These are phyloP conservation scores for Melitaea cinxia DNA, from an alignment of 1,140 invertebrate species.

Conservation along the genomic window DNA sequence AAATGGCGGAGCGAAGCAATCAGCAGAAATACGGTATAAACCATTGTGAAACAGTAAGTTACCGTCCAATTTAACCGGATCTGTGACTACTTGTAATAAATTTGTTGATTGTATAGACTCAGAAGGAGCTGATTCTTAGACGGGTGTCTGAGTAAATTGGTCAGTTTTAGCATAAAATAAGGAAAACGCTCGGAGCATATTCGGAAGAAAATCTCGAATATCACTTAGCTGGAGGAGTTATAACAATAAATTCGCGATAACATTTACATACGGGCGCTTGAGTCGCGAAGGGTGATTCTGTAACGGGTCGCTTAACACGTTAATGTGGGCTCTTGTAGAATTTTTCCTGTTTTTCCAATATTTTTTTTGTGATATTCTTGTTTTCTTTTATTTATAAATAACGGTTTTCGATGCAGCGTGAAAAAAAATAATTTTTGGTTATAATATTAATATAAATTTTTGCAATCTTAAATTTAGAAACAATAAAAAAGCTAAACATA, in stretches of 20 bases:
- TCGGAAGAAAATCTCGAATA: conserved; percentile 72
- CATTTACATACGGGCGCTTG: conserved; percentile 72
- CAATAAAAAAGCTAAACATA: no score
- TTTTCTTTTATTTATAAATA: neutral
- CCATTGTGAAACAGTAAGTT: conserved; percentile 28
- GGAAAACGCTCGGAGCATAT: conserved; percentile 65
- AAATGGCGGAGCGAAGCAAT: conserved; percentile 34
- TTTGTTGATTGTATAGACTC: conserved; percentile 18
- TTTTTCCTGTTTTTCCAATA: conserved; percentile 61
- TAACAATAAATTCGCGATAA: conserved; percentile 77
- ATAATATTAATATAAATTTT: no score
- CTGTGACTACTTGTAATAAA: conserved; percentile 26
- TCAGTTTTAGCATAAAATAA: conserved; percentile 51
- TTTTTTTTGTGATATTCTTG: conserved; percentile 7
- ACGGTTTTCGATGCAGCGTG: no score
- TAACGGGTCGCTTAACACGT: conserved; percentile 66
- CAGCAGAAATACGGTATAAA: conserved; percentile 32
- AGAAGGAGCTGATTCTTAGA: conserved; percentile 13
- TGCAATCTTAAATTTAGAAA: no score
- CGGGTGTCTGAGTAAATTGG: conserved; percentile 44
- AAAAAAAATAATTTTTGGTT: no score
- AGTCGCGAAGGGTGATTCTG: conserved; percentile 57
- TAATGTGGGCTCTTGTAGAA: conserved; percentile 48
- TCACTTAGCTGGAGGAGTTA: conserved; percentile 75
- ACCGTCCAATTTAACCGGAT: conserved; percentile 26